Evolutionary conservation across 2,113 vertebrate species (phyloP).

Genomic region (Pedetes capensis): DNA sequence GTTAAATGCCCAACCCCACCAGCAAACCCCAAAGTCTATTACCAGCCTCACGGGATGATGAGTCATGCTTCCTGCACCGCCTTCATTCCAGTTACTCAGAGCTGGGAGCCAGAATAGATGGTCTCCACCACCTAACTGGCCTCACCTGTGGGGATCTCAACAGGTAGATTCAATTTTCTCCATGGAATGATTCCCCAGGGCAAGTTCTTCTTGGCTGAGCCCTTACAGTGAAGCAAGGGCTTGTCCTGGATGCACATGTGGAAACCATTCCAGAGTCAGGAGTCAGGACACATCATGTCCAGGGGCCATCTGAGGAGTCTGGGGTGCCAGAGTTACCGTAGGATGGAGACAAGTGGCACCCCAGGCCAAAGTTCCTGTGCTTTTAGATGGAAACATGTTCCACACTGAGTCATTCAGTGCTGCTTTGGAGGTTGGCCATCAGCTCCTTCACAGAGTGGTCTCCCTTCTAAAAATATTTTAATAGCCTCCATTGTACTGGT

Average conservation of each 20-base stretch:
- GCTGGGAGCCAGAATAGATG: neutral
- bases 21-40: slow-evolving; percentile 42
- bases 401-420: neutral
- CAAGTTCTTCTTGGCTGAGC: neutral
- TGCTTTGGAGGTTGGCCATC: neutral
- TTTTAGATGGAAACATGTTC: neutral
- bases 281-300: neutral
- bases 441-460: neutral
- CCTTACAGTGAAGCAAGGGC: neutral
- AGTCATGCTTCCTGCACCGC: slow-evolving; percentile 60
- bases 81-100: neutral
- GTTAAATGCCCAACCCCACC: neutral
- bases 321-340: neutral
- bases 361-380: neutral
- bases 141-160: neutral
- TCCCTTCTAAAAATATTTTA: neutral
- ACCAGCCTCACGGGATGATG: slow-evolving; percentile 9
- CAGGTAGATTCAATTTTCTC: neutral
- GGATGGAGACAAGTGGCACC: neutral
- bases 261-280: neutral
- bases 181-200: neutral
- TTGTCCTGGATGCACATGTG: neutral
- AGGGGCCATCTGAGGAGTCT: neutral
- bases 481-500: neutral
- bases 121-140: neutral